Evolutionary conservation across 2,888 invertebrate genomes (phyloP), one percentile per base, ranked within the genome.

Genomic region (Apotomis capreana): DNA sequence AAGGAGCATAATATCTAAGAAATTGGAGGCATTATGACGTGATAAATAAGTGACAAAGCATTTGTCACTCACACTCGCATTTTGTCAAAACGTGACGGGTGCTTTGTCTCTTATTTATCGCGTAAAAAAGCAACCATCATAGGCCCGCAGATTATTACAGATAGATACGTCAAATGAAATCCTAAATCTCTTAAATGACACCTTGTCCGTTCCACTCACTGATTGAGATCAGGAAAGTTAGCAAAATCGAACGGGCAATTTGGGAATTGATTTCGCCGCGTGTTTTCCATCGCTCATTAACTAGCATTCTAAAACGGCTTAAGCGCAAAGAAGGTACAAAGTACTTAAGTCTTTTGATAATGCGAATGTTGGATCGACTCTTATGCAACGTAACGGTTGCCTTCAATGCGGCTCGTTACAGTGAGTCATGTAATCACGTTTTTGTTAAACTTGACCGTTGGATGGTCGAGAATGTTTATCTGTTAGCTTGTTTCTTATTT

Each of bases 211-310:
- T 57, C 36, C 57, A 57, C 4, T 36, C 36, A 5, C 57, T 9
- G 57, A 57, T 57, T 12, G 15, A 36, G 36, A 57, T 57, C 57
- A 13, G 52, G 63, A 63, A 63, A 62, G 59, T 51, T 59, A 3
- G 37, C 61, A 36, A 62, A 69, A 46, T 68, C 13, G 49, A 69
- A 36, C 40, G 9, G 46, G 6, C 62, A 63, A 55, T 65, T 70
- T 54, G 36, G 13, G 54, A 70, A 70, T 70, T 70, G 70, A 70
- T 70, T 70, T 70, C 70, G 54, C 70, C 59, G 59, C 65, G 59
- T 60, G 63, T 70, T 60, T 37, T n/a, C 62, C n/a, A 5, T 52
- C 2, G 8, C 49, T 37, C 9, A 10, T 9, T 9, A 44, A 9
- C 49, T 10, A 3, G 52, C 36, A 52, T 52, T 26, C n/a, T 46